A percentile compares a stretch with the other conserved stretches of the same genome.
Conservation (phyloP, 2,113 vertebrate species). For the Cepphus grylle region DNA sequence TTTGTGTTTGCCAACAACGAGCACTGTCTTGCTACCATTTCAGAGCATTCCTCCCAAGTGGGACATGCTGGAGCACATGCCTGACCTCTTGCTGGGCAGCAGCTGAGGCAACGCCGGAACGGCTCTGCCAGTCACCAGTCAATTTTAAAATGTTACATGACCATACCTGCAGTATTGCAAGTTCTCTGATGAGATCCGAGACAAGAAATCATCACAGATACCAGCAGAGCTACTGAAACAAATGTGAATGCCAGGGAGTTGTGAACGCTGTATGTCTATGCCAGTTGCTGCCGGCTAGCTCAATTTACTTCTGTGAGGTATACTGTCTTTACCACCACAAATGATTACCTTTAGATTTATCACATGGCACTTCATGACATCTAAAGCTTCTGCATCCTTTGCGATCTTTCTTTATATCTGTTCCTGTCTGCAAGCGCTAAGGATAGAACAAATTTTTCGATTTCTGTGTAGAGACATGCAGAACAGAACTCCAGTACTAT, state of each 20-base stretch:
- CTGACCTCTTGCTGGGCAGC: not conserved
- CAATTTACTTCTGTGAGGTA: not conserved
- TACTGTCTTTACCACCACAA: not conserved
- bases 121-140: not conserved
- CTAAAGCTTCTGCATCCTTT: not conserved
- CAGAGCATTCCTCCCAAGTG: not conserved
- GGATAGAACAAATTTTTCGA: not conserved
- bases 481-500: not conserved
- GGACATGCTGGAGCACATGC: rapidly evolving
- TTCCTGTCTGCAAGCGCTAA: not conserved
- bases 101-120: not conserved
- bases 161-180: not conserved
- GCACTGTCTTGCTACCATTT: rapidly evolving
- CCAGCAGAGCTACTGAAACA: not conserved
- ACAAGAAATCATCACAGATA: not conserved
- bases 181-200: not conserved
- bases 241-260: not conserved
- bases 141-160: not conserved
- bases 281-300: not conserved
- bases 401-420: not conserved
- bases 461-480: not conserved
- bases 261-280: not conserved
- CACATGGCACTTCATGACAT: not conserved
- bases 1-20: not conserved
- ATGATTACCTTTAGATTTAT: not conserved